Evolutionary conservation across 1,140 invertebrate species (phyloP).

Genomic region (Metaphire vulgaris): DNA sequence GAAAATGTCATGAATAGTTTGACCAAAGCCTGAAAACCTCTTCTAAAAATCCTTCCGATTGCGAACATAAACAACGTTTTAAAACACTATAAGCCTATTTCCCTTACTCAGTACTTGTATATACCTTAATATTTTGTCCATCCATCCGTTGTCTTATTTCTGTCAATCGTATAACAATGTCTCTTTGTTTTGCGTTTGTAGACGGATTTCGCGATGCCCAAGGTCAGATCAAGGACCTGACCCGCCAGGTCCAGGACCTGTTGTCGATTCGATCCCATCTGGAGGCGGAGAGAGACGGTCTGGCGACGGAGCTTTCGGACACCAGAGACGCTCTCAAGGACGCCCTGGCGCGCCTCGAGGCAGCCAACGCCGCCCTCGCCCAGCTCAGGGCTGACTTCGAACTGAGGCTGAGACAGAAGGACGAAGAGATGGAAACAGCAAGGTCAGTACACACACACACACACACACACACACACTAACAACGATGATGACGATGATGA

Average conservation of each 20-base stretch:
- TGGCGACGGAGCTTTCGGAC: slow-evolving; percentile 47
- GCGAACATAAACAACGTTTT: no score
- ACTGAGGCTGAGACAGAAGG: slow-evolving; percentile 51
- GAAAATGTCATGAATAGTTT: no score
- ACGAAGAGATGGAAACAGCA: slow-evolving; percentile 48
- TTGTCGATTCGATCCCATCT: slow-evolving; percentile 41
- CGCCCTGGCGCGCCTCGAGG: slow-evolving; percentile 47
- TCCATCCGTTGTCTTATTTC: no score
- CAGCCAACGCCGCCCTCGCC: slow-evolving; percentile 47
- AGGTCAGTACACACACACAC: no score
- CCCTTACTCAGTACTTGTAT: no score
- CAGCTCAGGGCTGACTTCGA: slow-evolving; percentile 49
- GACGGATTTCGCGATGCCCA: slow-evolving; percentile 46
- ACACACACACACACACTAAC: no score
- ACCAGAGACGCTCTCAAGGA: slow-evolving; percentile 50
- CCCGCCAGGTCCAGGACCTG: slow-evolving; percentile 46
- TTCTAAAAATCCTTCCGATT: no score
- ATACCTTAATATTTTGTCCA: no score
- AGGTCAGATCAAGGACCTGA: slow-evolving; percentile 46
- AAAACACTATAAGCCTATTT: no score
- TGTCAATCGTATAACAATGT: no score
- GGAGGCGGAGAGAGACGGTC: slow-evolving; percentile 48
- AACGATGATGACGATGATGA: no score
- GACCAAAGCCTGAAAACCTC: no score
- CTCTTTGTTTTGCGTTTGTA: slow-evolving; percentile 5